Evolutionary conservation across 2,888 invertebrate genomes (phyloP).

Genomic region (Eupithecia vulgata): DNA sequence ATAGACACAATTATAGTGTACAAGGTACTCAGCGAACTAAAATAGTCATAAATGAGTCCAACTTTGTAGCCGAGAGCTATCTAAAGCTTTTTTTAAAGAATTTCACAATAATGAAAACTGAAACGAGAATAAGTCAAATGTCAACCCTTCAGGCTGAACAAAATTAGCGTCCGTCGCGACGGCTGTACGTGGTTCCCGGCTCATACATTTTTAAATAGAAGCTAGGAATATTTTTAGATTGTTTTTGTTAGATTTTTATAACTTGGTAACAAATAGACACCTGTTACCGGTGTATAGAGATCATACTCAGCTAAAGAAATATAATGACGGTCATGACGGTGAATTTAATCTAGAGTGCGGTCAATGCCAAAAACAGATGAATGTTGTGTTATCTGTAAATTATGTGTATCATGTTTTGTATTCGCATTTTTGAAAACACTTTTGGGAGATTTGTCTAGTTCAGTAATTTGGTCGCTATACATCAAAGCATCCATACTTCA

Average conservation of each 20-base stretch:
- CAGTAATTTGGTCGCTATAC: background rate
- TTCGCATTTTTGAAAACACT: background rate
- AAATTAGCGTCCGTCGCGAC: slow-evolving; percentile 12
- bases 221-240: slow-evolving; percentile 12
- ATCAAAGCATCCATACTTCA: too few relatives aligned
- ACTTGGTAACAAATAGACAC: background rate
- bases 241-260: background rate
- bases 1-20: too few relatives aligned
- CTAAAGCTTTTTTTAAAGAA: background rate
- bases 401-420: too few relatives aligned
- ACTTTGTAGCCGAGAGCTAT: background rate
- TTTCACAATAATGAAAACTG: background rate
- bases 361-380: background rate
- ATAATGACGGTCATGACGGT: background rate
- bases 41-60: background rate
- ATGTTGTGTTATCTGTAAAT: too few relatives aligned
- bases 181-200: slow-evolving; percentile 13
- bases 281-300: background rate
- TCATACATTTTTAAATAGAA: slow-evolving; percentile 19
- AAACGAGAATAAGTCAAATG: slow-evolving; percentile 9
- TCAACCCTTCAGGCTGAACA: slow-evolving; percentile 18
- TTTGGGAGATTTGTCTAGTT: background rate
- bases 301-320: background rate
- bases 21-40: background rate
- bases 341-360: background rate